phyloP scores from a whole-genome alignment of 2,113 vertebrate species.

The Engraulis encrasicolus region DNA sequence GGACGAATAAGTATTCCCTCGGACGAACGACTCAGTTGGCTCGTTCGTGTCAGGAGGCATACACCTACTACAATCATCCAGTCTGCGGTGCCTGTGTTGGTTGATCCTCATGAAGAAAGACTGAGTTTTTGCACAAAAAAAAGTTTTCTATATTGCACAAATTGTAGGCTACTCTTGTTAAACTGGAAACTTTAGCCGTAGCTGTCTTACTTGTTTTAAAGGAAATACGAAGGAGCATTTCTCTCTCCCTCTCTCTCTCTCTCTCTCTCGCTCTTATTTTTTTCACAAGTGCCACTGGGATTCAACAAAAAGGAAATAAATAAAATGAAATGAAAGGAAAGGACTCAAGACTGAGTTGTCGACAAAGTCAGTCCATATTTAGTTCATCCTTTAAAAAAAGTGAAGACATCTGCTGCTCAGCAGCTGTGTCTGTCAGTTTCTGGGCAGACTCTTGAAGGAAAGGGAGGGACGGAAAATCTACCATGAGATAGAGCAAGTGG shows the following conservation, averaged over 20 bases:
- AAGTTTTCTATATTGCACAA: neutral
- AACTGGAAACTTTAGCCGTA: neutral
- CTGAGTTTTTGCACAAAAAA: neutral
- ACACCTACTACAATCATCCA: neutral
- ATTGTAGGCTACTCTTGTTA: neutral
- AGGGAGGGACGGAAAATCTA: neutral
- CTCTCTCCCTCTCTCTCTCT: no score
- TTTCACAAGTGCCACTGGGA: neutral
- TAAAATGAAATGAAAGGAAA: no score
- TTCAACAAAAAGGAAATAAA: neutral
- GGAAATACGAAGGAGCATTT: neutral
- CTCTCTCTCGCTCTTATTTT: no score
- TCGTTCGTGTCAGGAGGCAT: neutral
- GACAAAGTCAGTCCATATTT: neutral
- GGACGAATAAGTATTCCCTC: no score
- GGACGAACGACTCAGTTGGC: neutral
- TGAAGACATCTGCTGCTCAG: neutral
- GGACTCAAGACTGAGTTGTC: neutral
- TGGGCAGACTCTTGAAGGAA: neutral
- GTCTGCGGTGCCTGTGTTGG: neutral
- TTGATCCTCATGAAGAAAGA: neutral
- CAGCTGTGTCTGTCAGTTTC: neutral
- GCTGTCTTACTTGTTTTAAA: neutral
- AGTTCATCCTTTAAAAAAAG: neutral
- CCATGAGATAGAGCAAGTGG: neutral